Evolutionary conservation across 2,888 invertebrate species (phyloP), one percentile per base, ranked within the genome.

Genomic region (Nemotelus nigrinus): DNA sequence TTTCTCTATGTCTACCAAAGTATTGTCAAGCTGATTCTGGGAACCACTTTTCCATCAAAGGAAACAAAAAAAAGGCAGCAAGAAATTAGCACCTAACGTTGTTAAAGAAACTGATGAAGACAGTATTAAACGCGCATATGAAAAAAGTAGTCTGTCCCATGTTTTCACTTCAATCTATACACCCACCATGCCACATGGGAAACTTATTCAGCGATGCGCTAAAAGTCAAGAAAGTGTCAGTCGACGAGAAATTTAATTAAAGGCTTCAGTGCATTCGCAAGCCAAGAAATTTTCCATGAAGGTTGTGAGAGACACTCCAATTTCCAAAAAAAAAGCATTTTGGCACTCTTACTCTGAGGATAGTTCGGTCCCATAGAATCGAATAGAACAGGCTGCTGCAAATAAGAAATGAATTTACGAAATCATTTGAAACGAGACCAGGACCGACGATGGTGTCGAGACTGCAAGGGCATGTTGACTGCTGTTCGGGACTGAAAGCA

Each of bases 241-340:
- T 50, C 70, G 25, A 70, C 41, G 41, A 70, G 72, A 72, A 72
- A 72, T 72, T 72, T 72, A 72, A 72, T 72, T 72, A 72, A 72
- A 58, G 58, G 72, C 72, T 25, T 44, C 58, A 58, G 47, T 72
- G 72, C 72, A 72, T 72, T 72, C 45, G 58, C 58, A 72, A 72
- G 72, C 72, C 72, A 72, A 72, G 72, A 72, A 72, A 70, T 70
- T 70, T 70, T 70, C 55, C 70, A 70, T 70, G 70, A 70, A 70
- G 70, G 67, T 67, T 50, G 48, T 67, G 67, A 70, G 53, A 70
- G 70, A 44, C 70, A 70, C 70, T 70, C 70, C 70, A 55, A 55
- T 55, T 70, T 70, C 53, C 8, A 55, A 53, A 70, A 70, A 55
- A 53, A 70, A 70, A 70, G 53, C 25, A 70, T 70, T 67, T 70